A percentile compares a stretch with the other conserved stretches of the same genome.
Evolutionary conservation across 1,140 invertebrate genomes (phyloP).

Genomic region (Phocides pigmalion): DNA sequence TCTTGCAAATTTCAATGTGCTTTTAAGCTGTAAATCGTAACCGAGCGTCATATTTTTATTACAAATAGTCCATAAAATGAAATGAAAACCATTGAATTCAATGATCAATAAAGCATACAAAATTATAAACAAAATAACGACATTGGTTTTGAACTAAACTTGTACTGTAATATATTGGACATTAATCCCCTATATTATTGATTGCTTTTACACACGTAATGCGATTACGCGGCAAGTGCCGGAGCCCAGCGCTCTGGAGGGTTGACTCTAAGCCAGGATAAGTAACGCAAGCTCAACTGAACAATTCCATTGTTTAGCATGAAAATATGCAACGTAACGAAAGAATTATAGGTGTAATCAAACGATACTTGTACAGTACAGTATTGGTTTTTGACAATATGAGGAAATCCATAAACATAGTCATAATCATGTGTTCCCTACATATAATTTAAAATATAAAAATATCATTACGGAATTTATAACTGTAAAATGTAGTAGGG

Average conservation of each 20-base stretch:
- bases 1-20: too few relatives aligned
- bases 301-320: conserved; percentile 27
- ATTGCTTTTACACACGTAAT: conserved; percentile 62
- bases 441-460: too few relatives aligned
- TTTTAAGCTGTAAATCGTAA: too few relatives aligned
- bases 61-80: neutral
- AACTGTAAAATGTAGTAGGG: too few relatives aligned
- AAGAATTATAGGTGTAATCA: neutral
- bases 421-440: too few relatives aligned
- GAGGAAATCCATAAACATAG: too few relatives aligned
- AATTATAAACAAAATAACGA: conserved; percentile 2
- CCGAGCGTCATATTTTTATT: neutral
- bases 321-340: conserved; percentile 15
- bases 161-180: conserved; percentile 38
- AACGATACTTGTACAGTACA: too few relatives aligned
- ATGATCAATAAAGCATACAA: neutral
- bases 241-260: conserved; percentile 44
- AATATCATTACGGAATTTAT: too few relatives aligned
- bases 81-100: neutral
- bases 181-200: conserved; percentile 65
- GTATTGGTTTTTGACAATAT: too few relatives aligned
- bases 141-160: conserved; percentile 7
- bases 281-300: conserved; percentile 29
- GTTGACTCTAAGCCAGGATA: conserved; percentile 26
- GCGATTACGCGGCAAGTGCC: conserved; percentile 54